A percentile compares a stretch with the other conserved stretches of the same genome.
phyloP scores from a whole-genome alignment of 2,888 invertebrate species.

The Catocala nupta region DNA sequence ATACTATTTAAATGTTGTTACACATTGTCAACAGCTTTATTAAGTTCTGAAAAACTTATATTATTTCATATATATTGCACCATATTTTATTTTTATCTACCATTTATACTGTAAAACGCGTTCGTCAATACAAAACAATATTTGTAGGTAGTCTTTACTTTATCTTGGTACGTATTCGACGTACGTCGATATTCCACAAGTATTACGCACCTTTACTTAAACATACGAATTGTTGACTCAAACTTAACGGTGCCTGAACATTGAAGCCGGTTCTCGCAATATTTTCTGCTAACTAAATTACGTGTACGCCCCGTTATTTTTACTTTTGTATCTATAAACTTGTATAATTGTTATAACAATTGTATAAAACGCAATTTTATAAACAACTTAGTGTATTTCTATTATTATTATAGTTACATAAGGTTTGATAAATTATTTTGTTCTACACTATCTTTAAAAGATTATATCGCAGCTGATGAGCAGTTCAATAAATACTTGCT shows the following conservation, averaged over 20 bases:
- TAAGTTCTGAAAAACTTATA: no score
- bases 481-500: no score
- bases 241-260: conserved; percentile 56
- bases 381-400: not conserved
- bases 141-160: no score
- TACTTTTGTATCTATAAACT: conserved; percentile 20
- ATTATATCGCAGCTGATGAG: no score
- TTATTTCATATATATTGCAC: no score
- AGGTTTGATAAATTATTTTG: not conserved
- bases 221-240: conserved; percentile 47
- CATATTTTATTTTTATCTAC: no score
- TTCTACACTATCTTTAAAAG: no score
- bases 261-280: conserved; percentile 54
- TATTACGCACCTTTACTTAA: conserved; percentile 36
- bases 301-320: conserved; percentile 41
- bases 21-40: no score
- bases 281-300: conserved; percentile 50
- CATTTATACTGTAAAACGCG: no score
- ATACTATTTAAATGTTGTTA: no score
- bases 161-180: no score
- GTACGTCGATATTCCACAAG: not conserved
- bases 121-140: no score
- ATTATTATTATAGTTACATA: conserved; percentile 7
- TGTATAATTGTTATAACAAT: conserved; percentile 15
- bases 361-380: conserved; percentile 5